Evolutionary conservation across 2,797 vertebrate species (phyloP).

Genomic region (Channallabes apus): DNA sequence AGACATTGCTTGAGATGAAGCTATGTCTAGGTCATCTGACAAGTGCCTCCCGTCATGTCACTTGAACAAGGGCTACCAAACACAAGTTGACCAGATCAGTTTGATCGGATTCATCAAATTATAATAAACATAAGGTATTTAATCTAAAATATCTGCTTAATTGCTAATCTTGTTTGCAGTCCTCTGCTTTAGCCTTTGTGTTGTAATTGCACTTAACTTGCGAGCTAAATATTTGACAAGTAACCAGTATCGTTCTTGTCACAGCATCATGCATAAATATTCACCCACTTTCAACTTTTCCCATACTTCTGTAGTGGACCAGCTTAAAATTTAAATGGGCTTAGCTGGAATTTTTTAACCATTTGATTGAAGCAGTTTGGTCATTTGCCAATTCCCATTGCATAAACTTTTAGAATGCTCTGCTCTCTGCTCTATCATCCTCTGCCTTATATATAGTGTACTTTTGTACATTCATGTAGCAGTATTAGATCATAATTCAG

Average conservation of each 20-base stretch:
- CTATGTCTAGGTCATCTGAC: conserved; percentile 55
- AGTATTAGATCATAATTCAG: neutral
- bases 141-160: conserved; percentile 20
- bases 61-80: conserved; percentile 49
- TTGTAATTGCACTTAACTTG: neutral
- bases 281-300: neutral
- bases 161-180: neutral
- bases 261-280: neutral
- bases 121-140: conserved; percentile 40
- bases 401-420: neutral
- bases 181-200: neutral
- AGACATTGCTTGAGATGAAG: conserved; percentile 32
- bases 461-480: neutral
- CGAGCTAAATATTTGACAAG: neutral
- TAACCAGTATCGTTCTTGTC: neutral
- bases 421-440: neutral
- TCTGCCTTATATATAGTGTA: neutral
- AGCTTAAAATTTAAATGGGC: neutral
- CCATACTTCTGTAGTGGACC: neutral
- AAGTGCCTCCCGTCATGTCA: conserved; percentile 72
- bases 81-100: conserved; percentile 20
- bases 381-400: neutral
- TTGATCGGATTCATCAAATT: conserved; percentile 26
- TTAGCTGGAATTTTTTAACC: neutral
- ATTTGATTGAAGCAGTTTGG: neutral